Percentiles rank a stretch among this genome's conserved stretches.
phyloP scores from a whole-genome alignment of 2,797 vertebrate genomes.

The Serranus cabrilla region DNA sequence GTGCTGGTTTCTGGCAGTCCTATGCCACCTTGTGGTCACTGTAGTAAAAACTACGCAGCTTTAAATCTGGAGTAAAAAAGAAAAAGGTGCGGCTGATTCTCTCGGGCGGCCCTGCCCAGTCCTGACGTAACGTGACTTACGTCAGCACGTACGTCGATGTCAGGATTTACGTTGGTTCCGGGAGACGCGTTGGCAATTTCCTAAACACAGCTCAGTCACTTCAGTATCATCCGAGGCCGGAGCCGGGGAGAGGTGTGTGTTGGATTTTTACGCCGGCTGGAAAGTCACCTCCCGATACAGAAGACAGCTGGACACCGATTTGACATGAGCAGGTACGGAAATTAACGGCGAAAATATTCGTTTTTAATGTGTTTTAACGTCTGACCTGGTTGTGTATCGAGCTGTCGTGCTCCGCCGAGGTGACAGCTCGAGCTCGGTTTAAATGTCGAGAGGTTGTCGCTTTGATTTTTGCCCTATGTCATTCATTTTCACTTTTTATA shows the following conservation, averaged over 20 bases:
- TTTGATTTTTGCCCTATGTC: neutral
- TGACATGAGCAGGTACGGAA: conserved; percentile 82
- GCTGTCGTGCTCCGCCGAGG: conserved; percentile 6
- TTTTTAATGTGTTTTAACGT: neutral
- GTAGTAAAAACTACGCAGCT: neutral
- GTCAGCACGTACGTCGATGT: conserved; percentile 68
- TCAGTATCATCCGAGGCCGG: conserved; percentile 44
- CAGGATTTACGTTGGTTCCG: conserved; percentile 77
- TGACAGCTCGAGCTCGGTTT: conserved; percentile 29
- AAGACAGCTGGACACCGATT: conserved; percentile 39
- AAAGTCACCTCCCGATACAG: conserved; percentile 21
- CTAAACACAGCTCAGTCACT: conserved; percentile 69
- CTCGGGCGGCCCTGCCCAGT: conserved; percentile 28
- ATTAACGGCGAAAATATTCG: fast-evolving
- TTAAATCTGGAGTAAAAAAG: neutral
- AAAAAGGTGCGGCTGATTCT: conserved; percentile 18
- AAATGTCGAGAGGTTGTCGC: neutral
- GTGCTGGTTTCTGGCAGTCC: conserved; percentile 2
- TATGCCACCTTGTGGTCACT: conserved; percentile 57
- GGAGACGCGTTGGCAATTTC: conserved; percentile 87
- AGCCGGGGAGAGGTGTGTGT: conserved; percentile 3
- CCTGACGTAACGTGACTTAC: conserved; percentile 48
- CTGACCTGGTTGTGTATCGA: neutral
- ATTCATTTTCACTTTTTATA: neutral
- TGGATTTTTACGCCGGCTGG: conserved; percentile 33